Base-by-base conservation (phyloP, 1,140 invertebrate species). In the Proctacanthus coquilletti region DNA sequence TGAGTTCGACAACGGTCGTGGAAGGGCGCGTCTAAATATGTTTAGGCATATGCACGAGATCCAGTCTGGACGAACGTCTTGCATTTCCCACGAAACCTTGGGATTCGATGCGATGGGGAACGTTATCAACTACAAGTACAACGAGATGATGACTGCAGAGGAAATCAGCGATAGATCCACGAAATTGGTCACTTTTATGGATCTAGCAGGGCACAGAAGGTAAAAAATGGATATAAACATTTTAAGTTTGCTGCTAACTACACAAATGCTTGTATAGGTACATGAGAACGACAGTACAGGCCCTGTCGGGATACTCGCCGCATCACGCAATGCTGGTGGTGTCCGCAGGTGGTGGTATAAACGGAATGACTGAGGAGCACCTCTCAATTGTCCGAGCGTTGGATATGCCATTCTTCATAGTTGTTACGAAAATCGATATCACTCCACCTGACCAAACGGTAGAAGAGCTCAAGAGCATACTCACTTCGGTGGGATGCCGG, bases 31-130 rank as follows among this genome's bases (percentile, higher is more conserved):
- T 23, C 63, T 98, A 0, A 98, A 97, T 63, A 83, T 97, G 71
- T 91, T 98, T 56, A 65, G 93, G 9, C 93, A 98, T 60, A 66
- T 93, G 43, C 95, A 98, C 63, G 95, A 98, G 63, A 87, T 98
- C 46, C 85, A 88, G 60, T 84, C 86, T 21, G 95, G 95, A 8
- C 71, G 91, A 43, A 98, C 95, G 0, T 94, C 88, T 2, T 94
- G 89, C 10, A 92, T 98, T 42, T 92, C 86, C 42, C 86, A 95
- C 56, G 93, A 98, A 65, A 89, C 96, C 42, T 72, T 98, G 13
- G 94, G 93, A 4, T 98, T 98, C 58, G 84, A 91, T 63, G 70
- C 71, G 5, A 11, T 32, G 39, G 80, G 81, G 1, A 68, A 74
- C 46, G 68, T 84, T 18, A 72, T 92, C 2, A 75, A 75, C 52